Evolutionary conservation across 92 coral and sea anemone species (phyloP).

Genomic region (Siderastrea siderea): DNA sequence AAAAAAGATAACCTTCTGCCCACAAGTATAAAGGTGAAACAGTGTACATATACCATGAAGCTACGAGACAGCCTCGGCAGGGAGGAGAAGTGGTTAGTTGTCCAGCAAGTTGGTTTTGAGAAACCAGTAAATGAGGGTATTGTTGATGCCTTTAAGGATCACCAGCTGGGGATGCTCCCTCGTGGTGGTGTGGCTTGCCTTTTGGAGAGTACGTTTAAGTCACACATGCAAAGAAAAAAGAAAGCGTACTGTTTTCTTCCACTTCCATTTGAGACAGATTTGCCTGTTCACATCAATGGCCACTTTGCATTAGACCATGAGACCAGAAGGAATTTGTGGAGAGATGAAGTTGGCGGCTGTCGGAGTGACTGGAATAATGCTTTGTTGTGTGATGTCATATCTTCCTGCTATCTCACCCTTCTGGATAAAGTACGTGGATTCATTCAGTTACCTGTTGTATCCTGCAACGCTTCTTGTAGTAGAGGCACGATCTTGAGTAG

Average conservation of each 20-base stretch:
- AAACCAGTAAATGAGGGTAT: not conserved
- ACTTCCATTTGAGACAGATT: constrained; percentile 77
- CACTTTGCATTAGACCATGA: constrained; percentile 85
- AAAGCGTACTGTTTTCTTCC: constrained; percentile 80
- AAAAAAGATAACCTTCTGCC: constrained; percentile 29
- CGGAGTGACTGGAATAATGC: constrained; percentile 76
- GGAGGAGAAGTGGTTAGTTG: constrained; percentile 63
- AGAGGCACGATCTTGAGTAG: not conserved
- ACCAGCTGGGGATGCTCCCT: constrained; percentile 72
- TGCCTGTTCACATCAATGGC: constrained; percentile 89
- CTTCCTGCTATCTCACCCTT: constrained; percentile 71
- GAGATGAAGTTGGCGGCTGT: constrained; percentile 66
- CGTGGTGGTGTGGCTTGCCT: constrained; percentile 82
- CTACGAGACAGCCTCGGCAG: constrained; percentile 52
- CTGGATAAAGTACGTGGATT: constrained; percentile 52
- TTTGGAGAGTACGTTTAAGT: constrained; percentile 7
- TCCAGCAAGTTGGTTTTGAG: constrained; percentile 75
- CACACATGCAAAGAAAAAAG: constrained; percentile 15
- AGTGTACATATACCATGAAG: constrained; percentile 58
- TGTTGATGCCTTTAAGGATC: constrained; percentile 35
- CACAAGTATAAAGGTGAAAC: constrained; percentile 21
- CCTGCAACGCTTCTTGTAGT: not conserved
- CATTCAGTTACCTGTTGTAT: constrained; percentile 5
- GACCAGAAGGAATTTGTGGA: constrained; percentile 74
- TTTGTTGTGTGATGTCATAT: constrained; percentile 58